Percentiles rank a stretch among this genome's conserved stretches.
Evolutionary conservation across 2,797 vertebrate species (phyloP).

Genomic region (Gadopsis marmoratus): DNA sequence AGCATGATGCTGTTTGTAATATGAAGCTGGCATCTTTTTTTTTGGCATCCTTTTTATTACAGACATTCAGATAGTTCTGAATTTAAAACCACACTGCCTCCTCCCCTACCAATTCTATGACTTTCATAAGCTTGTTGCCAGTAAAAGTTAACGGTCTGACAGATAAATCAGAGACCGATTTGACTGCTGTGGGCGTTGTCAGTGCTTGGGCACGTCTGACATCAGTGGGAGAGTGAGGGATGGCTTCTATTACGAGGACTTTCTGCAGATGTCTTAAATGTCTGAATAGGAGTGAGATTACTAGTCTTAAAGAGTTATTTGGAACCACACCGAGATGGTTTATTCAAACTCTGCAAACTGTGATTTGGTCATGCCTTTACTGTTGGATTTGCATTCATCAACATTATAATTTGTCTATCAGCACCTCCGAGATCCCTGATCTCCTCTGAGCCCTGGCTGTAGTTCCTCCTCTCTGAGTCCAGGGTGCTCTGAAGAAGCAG

Average conservation of each 20-base stretch:
- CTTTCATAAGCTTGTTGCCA: constrained; percentile 6
- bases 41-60: not conserved
- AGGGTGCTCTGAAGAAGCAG: constrained; percentile 93
- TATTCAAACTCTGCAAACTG: not conserved
- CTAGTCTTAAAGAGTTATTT: not conserved
- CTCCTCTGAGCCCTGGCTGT: constrained; percentile 96
- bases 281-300: not conserved
- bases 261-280: constrained; percentile 20
- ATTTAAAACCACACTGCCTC: not conserved
- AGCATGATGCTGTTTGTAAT: not conserved
- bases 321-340: not conserved
- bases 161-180: constrained; percentile 31
- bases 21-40: not conserved
- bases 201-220: constrained; percentile 24
- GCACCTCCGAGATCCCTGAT: constrained; percentile 96
- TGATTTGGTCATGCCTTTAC: not conserved
- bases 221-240: constrained; percentile 18
- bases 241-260: not conserved
- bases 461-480: constrained; percentile 94
- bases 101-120: not conserved
- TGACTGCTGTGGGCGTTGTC: constrained; percentile 5
- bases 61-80: not conserved
- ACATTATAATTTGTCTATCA: not conserved
- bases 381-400: not conserved
- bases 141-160: constrained; percentile 26